phyloP scores from a whole-genome alignment of 1,140 invertebrate species.

The Megalopta genalis region DNA sequence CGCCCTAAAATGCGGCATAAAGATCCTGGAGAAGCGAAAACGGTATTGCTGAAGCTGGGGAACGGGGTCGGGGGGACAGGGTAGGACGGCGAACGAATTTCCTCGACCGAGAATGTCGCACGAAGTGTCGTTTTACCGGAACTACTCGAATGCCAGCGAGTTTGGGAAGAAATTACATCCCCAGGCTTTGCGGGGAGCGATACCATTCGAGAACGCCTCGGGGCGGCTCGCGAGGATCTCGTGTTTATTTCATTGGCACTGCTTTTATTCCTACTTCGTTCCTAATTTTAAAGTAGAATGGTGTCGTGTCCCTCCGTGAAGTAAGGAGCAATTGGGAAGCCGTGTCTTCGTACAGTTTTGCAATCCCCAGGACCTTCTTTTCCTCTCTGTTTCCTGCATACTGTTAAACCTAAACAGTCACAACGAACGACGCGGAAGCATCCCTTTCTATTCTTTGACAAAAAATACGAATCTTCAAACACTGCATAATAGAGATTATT shows the following conservation, averaged over 20 bases:
- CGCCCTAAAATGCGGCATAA: conserved; percentile 20
- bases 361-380: not conserved
- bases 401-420: no score
- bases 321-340: not conserved
- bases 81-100: not conserved
- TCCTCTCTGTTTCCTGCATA: no score
- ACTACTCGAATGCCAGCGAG: conserved; percentile 18
- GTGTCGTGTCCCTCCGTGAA: not conserved
- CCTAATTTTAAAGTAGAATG: conserved; percentile 16
- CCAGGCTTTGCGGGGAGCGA: conserved; percentile 10
- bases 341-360: not conserved
- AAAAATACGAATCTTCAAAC: no score
- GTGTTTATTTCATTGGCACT: conserved; percentile 29
- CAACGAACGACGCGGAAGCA: no score
- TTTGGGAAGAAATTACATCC: conserved; percentile 45
- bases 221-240: conserved; percentile 8
- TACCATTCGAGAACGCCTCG: conserved; percentile 26
- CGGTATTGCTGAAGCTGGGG: not conserved
- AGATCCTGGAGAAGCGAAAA: not conserved
- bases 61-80: not conserved
- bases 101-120: conserved; percentile 19
- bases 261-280: conserved; percentile 20
- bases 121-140: conserved; percentile 38
- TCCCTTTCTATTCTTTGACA: no score
- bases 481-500: no score